Percentiles rank a stretch among this genome's conserved stretches.
phyloP scores from a whole-genome alignment of 92 coral and sea anemone species.

The Heliopora coerulea region DNA sequence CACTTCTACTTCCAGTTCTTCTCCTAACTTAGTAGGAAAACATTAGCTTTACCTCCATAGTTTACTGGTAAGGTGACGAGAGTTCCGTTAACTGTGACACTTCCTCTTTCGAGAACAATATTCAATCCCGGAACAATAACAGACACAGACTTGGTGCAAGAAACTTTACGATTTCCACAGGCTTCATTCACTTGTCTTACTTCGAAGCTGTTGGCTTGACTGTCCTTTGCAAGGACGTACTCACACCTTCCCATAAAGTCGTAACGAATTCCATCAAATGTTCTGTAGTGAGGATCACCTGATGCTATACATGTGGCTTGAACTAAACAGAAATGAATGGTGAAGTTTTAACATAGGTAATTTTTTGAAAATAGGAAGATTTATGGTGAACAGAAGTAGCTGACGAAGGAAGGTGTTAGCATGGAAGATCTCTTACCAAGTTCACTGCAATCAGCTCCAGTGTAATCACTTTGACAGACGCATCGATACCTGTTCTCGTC shows the following conservation, averaged over 20 bases:
- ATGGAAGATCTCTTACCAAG: background rate
- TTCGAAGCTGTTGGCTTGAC: conserved; percentile 1
- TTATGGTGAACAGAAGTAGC: too few relatives aligned
- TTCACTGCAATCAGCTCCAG: conserved; percentile 10
- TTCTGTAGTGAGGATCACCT: conserved; percentile 39
- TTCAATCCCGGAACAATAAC: conserved; percentile 4
- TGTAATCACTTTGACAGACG: conserved; percentile 2
- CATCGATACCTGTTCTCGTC: background rate
- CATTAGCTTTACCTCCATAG: conserved; percentile 22
- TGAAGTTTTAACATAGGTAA: too few relatives aligned
- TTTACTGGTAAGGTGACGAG: background rate
- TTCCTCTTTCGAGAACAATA: conserved; percentile 7
- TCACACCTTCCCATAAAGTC: conserved; percentile 38
- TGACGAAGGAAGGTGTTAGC: too few relatives aligned
- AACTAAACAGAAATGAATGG: background rate
- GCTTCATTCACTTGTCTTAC: conserved; percentile 34
- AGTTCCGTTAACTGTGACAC: conserved; percentile 23
- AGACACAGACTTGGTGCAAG: conserved; percentile 29
- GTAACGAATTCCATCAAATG: conserved; percentile 24
- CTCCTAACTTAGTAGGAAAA: too few relatives aligned
- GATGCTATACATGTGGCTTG: conserved; percentile 5
- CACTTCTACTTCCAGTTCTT: too few relatives aligned
- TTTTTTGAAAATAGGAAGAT: too few relatives aligned
- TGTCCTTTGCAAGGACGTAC: conserved; percentile 29
- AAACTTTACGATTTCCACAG: conserved; percentile 33